Conservation (phyloP, 1,140 invertebrate genomes). For the Rhopalosiphum maidis region DNA sequence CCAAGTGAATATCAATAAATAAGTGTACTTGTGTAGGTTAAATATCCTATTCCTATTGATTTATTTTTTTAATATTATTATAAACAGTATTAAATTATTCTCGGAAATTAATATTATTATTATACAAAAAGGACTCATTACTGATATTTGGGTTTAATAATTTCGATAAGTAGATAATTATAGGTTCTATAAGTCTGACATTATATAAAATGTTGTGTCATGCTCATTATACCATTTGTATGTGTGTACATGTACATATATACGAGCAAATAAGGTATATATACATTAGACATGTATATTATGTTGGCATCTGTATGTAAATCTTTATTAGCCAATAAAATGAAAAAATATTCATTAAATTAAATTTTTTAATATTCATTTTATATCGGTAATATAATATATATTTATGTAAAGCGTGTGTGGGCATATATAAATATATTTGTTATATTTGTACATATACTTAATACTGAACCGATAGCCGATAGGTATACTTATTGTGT, state of each 20-base stretch:
- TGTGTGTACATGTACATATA: background rate
- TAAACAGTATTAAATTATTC: background rate
- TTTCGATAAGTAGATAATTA: background rate
- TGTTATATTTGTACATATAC: background rate
- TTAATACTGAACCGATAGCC: background rate
- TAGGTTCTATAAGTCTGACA: background rate
- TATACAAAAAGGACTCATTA: background rate
- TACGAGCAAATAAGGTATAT: background rate
- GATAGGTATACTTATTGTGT: background rate
- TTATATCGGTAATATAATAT: background rate
- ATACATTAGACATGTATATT: background rate
- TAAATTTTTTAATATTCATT: background rate
- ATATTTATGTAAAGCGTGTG: background rate
- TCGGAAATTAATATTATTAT: background rate
- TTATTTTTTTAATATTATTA: background rate
- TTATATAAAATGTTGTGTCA: background rate
- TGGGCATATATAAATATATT: background rate
- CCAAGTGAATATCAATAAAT: constrained; percentile 1
- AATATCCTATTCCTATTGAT: background rate
- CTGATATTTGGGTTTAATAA: background rate
- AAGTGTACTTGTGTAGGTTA: background rate
- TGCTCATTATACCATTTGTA: background rate
- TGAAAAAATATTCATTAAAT: background rate
- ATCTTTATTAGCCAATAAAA: background rate
- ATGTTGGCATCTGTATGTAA: background rate